Evolutionary conservation across 2,797 vertebrate genomes (phyloP), one percentile per base, ranked within the genome.

Genomic region (Xenops minutus): DNA sequence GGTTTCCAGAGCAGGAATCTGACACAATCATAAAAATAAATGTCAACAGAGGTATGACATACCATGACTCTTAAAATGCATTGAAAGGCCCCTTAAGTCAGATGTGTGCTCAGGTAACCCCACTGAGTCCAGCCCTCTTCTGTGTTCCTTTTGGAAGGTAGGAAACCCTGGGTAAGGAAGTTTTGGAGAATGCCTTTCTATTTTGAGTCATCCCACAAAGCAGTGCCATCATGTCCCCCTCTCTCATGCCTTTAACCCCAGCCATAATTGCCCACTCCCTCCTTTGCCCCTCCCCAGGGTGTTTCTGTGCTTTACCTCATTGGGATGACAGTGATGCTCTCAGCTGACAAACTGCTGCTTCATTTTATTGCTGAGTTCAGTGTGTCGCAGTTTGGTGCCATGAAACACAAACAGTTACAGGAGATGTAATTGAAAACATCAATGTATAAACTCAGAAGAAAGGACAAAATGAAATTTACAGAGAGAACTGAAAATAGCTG

Each of bases 401-500:
- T 4, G 10, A 32, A 43, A 16, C 4, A n/a, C 78, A 73, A 77
- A 92, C 54, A 56, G 48, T 58, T 68, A 32, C 19, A 64, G 68
- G 85, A 61, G 39, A 71, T 69, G 64, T 67, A 82, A 69, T 22
- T 30, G 36, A 93, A 92, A 81, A 69, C 12, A 41, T 23, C 43
- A 92, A 49, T 0, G 0, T 19, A 46, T 5, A 22, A 85, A 49
- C 30, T 76, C 72, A 4, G 5, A 71, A 89, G 63, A 63, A 82
- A 87, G 61, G 36, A 74, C 72, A 72, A 85, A 94, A 55, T 23
- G 20, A 48, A 87, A 55, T 92, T 86, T 80, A 92, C 6, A 4
- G 36, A 92, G 32, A 56, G 16, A 82, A 26, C 62, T 83, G 71
- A 83, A 96, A 96, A 84, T 73, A 95, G 59, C 84, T 78, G 49